Evolutionary conservation across 2,797 vertebrate species (phyloP).

Genomic region (Cossypha polioptera): DNA sequence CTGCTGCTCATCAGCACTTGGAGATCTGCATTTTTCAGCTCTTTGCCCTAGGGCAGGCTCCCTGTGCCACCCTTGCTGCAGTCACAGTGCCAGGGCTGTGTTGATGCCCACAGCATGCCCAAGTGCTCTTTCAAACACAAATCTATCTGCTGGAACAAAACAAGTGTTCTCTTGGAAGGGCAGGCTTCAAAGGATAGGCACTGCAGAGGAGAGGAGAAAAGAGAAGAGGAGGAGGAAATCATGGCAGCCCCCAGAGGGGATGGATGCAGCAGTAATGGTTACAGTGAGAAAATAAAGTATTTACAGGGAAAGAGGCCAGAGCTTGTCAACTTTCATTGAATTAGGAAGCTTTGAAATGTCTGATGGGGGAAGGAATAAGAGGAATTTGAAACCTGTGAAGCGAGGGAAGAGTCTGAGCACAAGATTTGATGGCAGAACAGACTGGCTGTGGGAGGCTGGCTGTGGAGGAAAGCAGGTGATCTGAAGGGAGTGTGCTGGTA

Average conservation of each 20-base stretch:
- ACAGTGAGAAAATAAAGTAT: not conserved
- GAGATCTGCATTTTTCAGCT: not conserved
- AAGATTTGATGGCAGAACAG: conserved; percentile 28
- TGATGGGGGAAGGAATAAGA: not conserved
- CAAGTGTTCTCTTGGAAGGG: not conserved
- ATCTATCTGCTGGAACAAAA: not conserved
- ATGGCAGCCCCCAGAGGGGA: not conserved
- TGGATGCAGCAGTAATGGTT: not conserved
- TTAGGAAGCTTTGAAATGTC: conserved; percentile 15
- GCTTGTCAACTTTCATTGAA: conserved; percentile 12
- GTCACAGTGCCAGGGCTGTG: not conserved
- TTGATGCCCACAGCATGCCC: conserved; percentile 18
- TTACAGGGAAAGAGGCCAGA: not conserved
- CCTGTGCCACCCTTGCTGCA: not conserved
- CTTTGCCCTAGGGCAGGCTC: not conserved
- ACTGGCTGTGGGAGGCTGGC: conserved; percentile 53
- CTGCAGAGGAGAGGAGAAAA: not conserved
- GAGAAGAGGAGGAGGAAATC: not conserved
- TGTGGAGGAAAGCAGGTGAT: not conserved
- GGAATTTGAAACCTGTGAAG: conserved; percentile 29
- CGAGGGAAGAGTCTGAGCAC: not conserved
- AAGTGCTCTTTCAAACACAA: not conserved
- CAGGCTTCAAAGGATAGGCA: not conserved
- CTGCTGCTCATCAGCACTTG: not conserved
- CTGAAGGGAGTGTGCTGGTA: not conserved